These are phyloP conservation scores for Porites australiensis DNA, from an alignment of 64 coral and sea anemone species.

Conservation along the genomic window DNA sequence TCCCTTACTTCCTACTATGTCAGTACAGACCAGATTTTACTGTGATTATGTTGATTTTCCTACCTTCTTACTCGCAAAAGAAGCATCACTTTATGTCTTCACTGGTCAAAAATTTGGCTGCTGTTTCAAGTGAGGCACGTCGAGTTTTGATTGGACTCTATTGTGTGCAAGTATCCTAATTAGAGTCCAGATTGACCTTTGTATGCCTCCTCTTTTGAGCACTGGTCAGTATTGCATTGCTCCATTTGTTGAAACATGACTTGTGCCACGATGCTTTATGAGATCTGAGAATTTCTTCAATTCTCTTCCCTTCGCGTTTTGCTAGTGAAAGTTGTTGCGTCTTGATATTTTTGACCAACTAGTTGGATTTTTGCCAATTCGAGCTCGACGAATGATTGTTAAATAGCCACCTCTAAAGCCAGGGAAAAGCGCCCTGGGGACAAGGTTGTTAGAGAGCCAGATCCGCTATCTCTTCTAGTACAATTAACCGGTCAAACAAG, in stretches of 20 bases:
- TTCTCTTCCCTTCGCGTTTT: conserved; percentile 26
- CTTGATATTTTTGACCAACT: no score
- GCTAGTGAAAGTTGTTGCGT: conserved; percentile 44
- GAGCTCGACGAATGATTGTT: conserved; percentile 11
- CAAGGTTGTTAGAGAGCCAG: conserved; percentile 6
- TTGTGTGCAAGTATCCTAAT: conserved; percentile 6
- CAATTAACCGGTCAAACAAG: no score
- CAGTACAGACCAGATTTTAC: no score
- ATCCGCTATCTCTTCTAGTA: background rate
- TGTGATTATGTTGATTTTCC: background rate
- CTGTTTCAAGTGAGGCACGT: background rate
- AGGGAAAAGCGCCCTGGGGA: no score
- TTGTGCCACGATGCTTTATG: conserved; percentile 60
- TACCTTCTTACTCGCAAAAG: background rate
- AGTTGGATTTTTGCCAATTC: conserved; percentile 41
- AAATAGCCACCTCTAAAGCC: no score
- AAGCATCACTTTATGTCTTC: background rate
- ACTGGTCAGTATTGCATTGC: conserved; percentile 51
- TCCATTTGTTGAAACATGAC: conserved; percentile 60
- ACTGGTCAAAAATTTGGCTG: background rate
- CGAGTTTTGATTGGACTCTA: conserved; percentile 40
- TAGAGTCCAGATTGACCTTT: background rate
- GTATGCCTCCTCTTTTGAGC: conserved; percentile 23
- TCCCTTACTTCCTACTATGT: no score
- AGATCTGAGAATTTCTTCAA: conserved; percentile 40